Percentiles rank a stretch among this genome's conserved stretches.
Evolutionary conservation across 2,113 vertebrate species (phyloP).

Genomic region (Amphilophus citrinellus): DNA sequence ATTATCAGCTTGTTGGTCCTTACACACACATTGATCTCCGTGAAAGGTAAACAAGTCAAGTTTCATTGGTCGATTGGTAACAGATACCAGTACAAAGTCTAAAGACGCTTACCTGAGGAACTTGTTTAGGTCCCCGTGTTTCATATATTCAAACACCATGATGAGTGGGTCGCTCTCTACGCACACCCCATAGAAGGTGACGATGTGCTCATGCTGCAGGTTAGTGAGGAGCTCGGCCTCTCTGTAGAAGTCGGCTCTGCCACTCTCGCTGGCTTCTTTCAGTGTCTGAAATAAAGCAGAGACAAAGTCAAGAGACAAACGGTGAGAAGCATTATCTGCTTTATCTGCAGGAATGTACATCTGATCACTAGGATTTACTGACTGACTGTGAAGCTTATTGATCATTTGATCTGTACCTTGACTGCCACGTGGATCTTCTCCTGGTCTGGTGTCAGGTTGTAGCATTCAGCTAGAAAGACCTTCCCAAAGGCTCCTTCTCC

Average conservation of each 20-base stretch:
- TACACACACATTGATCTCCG: not conserved
- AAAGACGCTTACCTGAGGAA: slow-evolving; percentile 89
- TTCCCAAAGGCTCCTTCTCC: slow-evolving; percentile 99
- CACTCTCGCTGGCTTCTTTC: slow-evolving; percentile 97
- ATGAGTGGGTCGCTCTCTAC: slow-evolving; percentile 97
- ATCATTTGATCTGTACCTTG: slow-evolving; percentile 84
- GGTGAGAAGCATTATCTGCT: not conserved
- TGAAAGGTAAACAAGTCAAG: not conserved
- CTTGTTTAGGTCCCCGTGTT: slow-evolving; percentile 98
- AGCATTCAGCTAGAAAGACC: slow-evolving; percentile 98
- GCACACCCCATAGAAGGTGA: slow-evolving; percentile 97
- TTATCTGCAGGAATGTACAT: not conserved
- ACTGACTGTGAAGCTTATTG: not conserved
- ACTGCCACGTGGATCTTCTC: slow-evolving; percentile 98
- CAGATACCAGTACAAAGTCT: not conserved
- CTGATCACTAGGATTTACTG: slow-evolving; percentile 7
- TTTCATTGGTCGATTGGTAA: not conserved
- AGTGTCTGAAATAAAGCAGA: slow-evolving; percentile 83
- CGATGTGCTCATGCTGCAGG: slow-evolving; percentile 96
- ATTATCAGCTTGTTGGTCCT: not conserved
- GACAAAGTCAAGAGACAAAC: not conserved
- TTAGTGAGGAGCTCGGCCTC: slow-evolving; percentile 98
- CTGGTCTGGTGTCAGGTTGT: slow-evolving; percentile 93
- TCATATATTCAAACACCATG: slow-evolving; percentile 99
- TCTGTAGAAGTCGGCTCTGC: slow-evolving; percentile 95